A percentile compares a stretch with the other conserved stretches of the same genome.
phyloP scores from a whole-genome alignment of 2,113 vertebrate genomes.

The Chaetura pelagica region DNA sequence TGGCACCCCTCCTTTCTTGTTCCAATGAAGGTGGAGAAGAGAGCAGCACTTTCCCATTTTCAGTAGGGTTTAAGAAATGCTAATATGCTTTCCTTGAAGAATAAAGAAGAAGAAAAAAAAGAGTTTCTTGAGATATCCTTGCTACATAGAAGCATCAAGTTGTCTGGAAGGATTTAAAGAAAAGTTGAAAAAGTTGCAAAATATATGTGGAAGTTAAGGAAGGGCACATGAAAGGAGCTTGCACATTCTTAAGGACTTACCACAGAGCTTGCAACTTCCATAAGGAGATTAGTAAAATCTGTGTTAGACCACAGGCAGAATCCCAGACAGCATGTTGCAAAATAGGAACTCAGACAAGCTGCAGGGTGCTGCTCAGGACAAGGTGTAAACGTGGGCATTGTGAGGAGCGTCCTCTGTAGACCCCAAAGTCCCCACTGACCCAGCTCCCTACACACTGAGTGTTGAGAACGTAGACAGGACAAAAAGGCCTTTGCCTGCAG shows the following conservation, averaged over 20 bases:
- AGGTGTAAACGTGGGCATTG: rapidly evolving
- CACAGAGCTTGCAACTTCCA: not conserved
- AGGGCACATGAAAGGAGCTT: not conserved
- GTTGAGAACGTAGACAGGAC: not conserved
- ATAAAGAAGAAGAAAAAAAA: not conserved
- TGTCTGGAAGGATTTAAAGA: not conserved
- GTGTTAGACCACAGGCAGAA: not conserved
- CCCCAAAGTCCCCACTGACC: not conserved
- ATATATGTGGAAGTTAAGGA: not conserved
- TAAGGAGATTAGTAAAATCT: constrained; percentile 13
- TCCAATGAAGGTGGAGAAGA: not conserved
- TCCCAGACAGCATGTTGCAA: not conserved
- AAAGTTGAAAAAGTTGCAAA: not conserved
- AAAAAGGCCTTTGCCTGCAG: not conserved
- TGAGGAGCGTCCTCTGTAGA: not conserved
- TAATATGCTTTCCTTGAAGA: not conserved
- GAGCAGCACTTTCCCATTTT: not conserved
- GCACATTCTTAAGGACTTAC: not conserved
- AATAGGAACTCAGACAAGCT: not conserved
- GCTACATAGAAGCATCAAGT: not conserved
- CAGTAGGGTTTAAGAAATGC: not conserved
- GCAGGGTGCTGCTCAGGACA: not conserved
- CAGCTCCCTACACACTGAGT: rapidly evolving
- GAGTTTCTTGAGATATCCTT: not conserved
- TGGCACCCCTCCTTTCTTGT: not conserved